A percentile compares a stretch with the other conserved stretches of the same genome.
Conservation (phyloP, 2,797 vertebrate genomes). For the Babyrousa celebensis region DNA sequence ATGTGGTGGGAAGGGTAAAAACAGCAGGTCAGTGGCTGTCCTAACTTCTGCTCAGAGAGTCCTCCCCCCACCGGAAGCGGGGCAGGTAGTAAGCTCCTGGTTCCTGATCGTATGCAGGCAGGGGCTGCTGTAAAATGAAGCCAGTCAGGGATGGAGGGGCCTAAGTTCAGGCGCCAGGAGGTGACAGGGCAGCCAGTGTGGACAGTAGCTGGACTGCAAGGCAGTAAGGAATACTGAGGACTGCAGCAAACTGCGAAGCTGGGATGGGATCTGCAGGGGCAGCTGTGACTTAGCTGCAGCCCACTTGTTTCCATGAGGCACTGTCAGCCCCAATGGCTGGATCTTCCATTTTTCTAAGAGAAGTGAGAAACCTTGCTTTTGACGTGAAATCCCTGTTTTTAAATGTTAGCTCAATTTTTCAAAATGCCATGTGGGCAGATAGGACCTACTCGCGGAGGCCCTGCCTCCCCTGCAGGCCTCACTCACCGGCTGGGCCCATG, state of each 20-base stretch:
- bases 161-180: background rate
- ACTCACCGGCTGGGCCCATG: slow-evolving; percentile 88
- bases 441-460: background rate
- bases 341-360: background rate
- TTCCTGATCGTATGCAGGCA: background rate
- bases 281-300: background rate
- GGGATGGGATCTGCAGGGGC: background rate
- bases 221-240: background rate
- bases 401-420: background rate
- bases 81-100: background rate
- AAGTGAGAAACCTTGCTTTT: background rate
- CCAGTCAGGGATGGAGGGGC: background rate
- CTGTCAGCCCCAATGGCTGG: background rate
- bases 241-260: background rate
- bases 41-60: background rate
- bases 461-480: background rate
- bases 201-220: background rate
- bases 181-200: background rate
- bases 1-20: background rate
- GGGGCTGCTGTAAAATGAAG: background rate
- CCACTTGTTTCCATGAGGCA: background rate
- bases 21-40: background rate
- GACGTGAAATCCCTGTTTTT: background rate
- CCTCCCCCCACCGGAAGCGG: background rate
- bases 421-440: background rate